Conservation (phyloP, 2,888 invertebrate genomes). For the Yponomeuta evonymella region DNA sequence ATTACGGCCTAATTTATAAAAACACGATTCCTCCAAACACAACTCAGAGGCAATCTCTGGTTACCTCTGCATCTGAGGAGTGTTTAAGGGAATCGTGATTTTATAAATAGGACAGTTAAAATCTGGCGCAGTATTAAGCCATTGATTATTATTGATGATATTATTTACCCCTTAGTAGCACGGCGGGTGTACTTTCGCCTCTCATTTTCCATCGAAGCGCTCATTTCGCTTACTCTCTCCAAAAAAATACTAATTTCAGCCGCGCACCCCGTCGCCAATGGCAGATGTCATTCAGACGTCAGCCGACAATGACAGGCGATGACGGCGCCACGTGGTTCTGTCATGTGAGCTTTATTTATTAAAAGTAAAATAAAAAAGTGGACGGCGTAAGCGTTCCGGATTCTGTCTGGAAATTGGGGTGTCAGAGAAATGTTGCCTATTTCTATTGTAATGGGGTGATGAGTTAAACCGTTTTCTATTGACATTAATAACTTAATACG, state of each 20-base stretch:
- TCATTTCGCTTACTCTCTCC: background rate
- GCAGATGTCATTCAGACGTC: slow-evolving; percentile 58
- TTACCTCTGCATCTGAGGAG: too few species aligned
- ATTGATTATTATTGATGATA: too few species aligned
- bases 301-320: slow-evolving; percentile 46
- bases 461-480: background rate
- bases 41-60: too few species aligned
- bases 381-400: background rate
- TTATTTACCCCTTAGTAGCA: background rate
- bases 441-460: background rate
- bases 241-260: background rate
- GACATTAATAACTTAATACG: background rate
- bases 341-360: slow-evolving; percentile 46
- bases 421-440: slow-evolving; percentile 6
- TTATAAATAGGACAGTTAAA: too few species aligned
- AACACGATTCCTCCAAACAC: too few species aligned
- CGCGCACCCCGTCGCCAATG: slow-evolving; percentile 22
- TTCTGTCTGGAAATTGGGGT: background rate
- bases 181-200: background rate
- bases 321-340: slow-evolving; percentile 59
- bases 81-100: too few species aligned
- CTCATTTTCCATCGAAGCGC: background rate
- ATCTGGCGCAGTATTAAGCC: too few species aligned
- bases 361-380: slow-evolving; percentile 16
- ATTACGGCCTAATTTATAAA: too few species aligned